Base-by-base conservation (phyloP, 1,140 invertebrate genomes). In the Panagrolaimus sp. region DNA sequence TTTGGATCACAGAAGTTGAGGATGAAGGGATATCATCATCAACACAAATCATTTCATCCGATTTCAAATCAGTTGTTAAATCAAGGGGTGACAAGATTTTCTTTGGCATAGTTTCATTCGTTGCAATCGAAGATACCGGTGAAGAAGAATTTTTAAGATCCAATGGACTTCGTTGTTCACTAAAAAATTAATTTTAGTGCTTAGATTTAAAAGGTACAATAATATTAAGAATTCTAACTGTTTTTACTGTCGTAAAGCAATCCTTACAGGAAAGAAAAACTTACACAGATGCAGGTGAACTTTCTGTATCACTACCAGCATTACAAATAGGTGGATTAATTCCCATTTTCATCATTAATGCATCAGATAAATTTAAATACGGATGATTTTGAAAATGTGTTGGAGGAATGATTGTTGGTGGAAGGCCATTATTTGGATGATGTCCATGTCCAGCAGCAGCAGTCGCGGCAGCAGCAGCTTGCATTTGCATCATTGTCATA, bases 401-500 rank as follows among this genome's bases (percentile, higher is more conserved):
- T 38, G 31, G 31, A n/a, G n/a, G n/a, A 38, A 38, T 38, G 2
- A 38, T 38, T 7, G 31, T 2, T 20, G 20, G 51, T 25, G 8
- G 27, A 57, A 57, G 9, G 11, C 9, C 51, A 14, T 11, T 16
- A 11, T 11, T 16, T 57, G 11, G 14, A 25, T 27, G 27, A 25
- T 27, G 27, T 57, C 51, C 51, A 20, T 27, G 51, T 25, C 20
- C 14, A 11, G 20, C n/a, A 25, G 20, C 20, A 20, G 27, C 51
- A 4, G 31, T 16, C 8, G 51, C 51, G 1, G 51, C 51, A 11
- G 51, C 51, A 27, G 51, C 51, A 9, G 51, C 51, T 27, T 57
- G 51, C 51, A 57, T 57, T 27, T 57, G 51, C 51, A 57, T 57
- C 51, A 57, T 57, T n/a, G 51, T 27, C 51, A 57, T 27, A 57